phyloP scores from a whole-genome alignment of 2,797 vertebrate genomes.

The Micrastur ruficollis region DNA sequence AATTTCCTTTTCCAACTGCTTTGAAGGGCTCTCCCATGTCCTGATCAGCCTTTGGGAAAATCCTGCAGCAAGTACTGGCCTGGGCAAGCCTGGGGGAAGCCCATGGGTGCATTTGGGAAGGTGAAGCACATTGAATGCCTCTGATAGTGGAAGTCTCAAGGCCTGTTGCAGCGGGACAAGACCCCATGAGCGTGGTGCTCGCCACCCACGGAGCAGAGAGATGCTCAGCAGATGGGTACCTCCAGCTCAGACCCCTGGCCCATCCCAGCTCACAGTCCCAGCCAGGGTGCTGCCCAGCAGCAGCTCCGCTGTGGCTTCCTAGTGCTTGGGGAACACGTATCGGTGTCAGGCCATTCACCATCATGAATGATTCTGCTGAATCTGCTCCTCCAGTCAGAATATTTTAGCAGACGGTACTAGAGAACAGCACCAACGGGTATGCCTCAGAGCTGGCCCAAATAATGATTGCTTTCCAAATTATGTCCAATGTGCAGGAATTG shows the following conservation, averaged over 20 bases:
- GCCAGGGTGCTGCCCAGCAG: background rate
- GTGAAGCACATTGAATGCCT: background rate
- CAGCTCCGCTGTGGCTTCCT: background rate
- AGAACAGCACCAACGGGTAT: background rate
- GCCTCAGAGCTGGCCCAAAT: background rate
- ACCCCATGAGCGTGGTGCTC: background rate
- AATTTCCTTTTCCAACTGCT: background rate
- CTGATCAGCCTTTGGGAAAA: background rate
- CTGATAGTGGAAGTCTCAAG: background rate
- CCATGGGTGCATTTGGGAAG: background rate
- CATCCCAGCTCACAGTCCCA: background rate
- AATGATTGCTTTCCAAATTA: background rate
- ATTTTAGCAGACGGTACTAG: background rate
- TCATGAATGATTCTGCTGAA: background rate
- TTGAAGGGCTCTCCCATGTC: background rate
- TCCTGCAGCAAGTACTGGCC: background rate
- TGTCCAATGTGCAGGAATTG: background rate
- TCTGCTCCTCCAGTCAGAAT: background rate
- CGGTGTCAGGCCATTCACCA: background rate
- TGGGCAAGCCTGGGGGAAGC: background rate
- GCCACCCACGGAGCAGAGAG: background rate
- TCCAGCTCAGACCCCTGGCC: background rate
- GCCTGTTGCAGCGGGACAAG: background rate
- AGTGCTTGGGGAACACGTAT: rapidly evolving
- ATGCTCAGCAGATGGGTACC: background rate